A percentile compares a stretch with the other conserved stretches of the same genome.
Conservation (phyloP, 2,888 invertebrate species). For the Pocota personata region DNA sequence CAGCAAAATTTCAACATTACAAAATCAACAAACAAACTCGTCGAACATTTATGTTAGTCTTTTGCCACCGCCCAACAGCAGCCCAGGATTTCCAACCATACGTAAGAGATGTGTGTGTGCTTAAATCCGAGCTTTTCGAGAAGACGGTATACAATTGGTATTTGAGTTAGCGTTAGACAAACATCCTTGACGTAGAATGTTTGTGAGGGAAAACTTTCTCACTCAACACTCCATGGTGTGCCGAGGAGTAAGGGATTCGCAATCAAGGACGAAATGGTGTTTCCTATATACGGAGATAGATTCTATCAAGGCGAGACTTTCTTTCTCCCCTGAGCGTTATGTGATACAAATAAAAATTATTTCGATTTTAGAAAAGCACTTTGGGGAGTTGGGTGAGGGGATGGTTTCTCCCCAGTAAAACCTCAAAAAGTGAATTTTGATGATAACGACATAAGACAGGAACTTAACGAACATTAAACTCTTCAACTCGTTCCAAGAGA, state of each 20-base stretch:
- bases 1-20: constrained; percentile 70
- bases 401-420: constrained; percentile 8
- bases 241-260: neutral
- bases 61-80: neutral
- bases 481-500: constrained; percentile 21
- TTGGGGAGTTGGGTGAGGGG: neutral
- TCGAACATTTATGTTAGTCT: constrained; percentile 64
- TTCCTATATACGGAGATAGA: too few relatives aligned
- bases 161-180: constrained; percentile 71
- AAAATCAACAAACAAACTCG: constrained; percentile 73
- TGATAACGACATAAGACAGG: constrained; percentile 10
- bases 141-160: constrained; percentile 63
- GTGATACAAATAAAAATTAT: constrained; percentile 45
- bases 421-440: constrained; percentile 24
- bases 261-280: constrained; percentile 13
- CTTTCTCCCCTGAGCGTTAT: neutral
- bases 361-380: constrained; percentile 7
- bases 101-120: neutral
- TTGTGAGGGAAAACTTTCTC: constrained; percentile 56
- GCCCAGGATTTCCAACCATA: neutral
- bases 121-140: constrained; percentile 49
- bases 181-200: constrained; percentile 61
- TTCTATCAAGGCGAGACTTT: constrained; percentile 9
- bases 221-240: constrained; percentile 26
- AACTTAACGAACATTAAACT: constrained; percentile 44